Evolutionary conservation across 2,113 vertebrate species (phyloP), one percentile per base, ranked within the genome.

Genomic region (Ptilonorhynchus violaceus): DNA sequence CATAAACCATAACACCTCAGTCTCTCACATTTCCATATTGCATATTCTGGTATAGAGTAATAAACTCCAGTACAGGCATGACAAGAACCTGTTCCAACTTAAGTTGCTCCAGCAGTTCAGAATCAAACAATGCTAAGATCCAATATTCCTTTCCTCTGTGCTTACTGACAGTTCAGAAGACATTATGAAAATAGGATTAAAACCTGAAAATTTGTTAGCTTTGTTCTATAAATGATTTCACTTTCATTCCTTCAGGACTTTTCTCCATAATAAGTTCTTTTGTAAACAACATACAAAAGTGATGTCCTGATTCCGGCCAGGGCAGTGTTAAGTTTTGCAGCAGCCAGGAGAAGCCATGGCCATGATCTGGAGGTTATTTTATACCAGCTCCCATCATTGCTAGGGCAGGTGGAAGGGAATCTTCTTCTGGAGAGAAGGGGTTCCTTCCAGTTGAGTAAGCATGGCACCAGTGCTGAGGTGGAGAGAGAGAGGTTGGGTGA

Each of bases 401-500:
- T 68, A 53, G 16, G 37, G 17, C 15, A 20, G 60, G 62, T 18
- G 16, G 52, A 30, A 74, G 46, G n/a, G 16, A 47, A 8, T 14
- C 13, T 39, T 39, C 37, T n/a, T n/a, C 16, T 6, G 10, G n/a
- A 49, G 15, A 74, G 39, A 30, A 52, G 33, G 12, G 9, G 11
- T 1, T 75, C 46, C 13, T 60, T 53, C 20, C 17, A 7, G 20
- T 3, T 0, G 0, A 28, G 11, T 18, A 10, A 41, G n/a, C 0
- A 1, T 12, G 28, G 23, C 10, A 5, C 8, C 0, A 0, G 22
- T 14, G 37, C 37, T 3, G 21, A 35, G 3, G 4, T 0, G 0
- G 23, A 24, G 11, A 22, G 11, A 22, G 11, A 44, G 4, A 3
- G 27, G 17, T 9, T 37, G 39, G 7, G 19, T 19, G 23, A 12